These are phyloP conservation scores for Atherinosoma microstoma DNA, from an alignment of 2,797 vertebrate species.

Conservation along the genomic window DNA sequence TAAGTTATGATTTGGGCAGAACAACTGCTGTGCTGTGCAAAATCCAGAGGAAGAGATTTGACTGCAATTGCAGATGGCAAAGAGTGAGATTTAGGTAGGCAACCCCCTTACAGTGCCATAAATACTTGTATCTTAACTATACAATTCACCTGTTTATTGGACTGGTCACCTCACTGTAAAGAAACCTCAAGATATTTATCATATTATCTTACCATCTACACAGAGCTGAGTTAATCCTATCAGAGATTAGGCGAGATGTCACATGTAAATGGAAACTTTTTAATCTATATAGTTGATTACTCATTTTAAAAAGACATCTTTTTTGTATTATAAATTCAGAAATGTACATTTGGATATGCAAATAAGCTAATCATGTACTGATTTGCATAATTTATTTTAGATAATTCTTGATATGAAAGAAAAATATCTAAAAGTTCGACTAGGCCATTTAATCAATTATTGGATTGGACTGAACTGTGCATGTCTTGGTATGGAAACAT, in stretches of 20 bases:
- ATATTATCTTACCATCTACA: not conserved
- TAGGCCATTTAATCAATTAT: not conserved
- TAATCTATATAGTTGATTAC: not conserved
- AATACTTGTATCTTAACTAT: not conserved
- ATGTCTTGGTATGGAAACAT: not conserved
- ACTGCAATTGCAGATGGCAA: not conserved
- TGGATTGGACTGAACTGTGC: too few species aligned
- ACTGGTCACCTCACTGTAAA: not conserved
- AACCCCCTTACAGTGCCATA: not conserved
- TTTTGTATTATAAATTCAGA: not conserved
- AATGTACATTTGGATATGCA: not conserved
- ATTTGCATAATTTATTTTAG: not conserved
- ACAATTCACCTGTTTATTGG: not conserved
- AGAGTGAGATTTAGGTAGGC: not conserved
- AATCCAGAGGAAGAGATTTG: conserved; percentile 31
- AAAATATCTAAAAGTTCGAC: not conserved
- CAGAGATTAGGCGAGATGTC: not conserved
- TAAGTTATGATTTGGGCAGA: conserved; percentile 6
- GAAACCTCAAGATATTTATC: not conserved
- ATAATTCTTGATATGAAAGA: not conserved
- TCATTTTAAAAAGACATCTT: not conserved
- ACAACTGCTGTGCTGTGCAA: conserved; percentile 32
- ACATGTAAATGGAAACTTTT: not conserved
- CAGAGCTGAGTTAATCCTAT: not conserved
- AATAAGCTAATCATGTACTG: not conserved